Conservation (phyloP, 2,888 invertebrate genomes). For the Nephrotoma appendiculata region DNA sequence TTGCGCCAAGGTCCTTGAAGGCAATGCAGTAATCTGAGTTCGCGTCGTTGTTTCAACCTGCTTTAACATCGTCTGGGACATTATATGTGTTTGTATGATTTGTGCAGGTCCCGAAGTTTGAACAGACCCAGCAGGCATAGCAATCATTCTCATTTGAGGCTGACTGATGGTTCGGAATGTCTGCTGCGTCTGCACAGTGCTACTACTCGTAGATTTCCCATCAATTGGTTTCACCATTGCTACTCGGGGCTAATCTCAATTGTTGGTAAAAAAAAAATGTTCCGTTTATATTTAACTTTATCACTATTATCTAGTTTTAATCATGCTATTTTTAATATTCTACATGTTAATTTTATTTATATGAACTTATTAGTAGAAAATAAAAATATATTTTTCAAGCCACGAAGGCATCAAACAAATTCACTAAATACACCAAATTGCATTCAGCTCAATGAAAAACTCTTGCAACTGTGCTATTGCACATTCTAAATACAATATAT, state of each 20-base stretch:
- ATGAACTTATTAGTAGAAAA: background rate
- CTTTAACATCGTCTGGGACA: conserved; percentile 38
- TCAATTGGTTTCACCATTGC: conserved; percentile 34
- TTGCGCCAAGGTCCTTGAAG: conserved; percentile 27
- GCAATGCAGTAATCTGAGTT: conserved; percentile 31
- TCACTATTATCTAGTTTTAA: background rate
- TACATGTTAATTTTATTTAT: background rate
- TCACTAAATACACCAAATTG: background rate
- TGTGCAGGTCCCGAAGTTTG: conserved; percentile 25
- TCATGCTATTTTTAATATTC: background rate
- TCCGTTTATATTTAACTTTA: background rate
- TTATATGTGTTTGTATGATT: conserved; percentile 32
- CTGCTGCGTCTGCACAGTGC: conserved; percentile 7
- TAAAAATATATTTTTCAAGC: background rate
- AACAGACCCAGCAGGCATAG: conserved; percentile 8
- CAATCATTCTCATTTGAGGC: conserved; percentile 8
- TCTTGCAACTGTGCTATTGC: background rate
- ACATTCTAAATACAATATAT: background rate
- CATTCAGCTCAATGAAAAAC: background rate
- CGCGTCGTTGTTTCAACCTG: conserved; percentile 23
- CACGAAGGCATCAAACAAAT: background rate
- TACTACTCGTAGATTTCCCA: conserved; percentile 19
- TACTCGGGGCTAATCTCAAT: conserved; percentile 36
- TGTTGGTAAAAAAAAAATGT: conserved; percentile 18
- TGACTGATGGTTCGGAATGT: conserved; percentile 8